Evolutionary conservation across 2,888 invertebrate species (phyloP), one percentile per base, ranked within the genome.

Genomic region (Cephus sareptanus): DNA sequence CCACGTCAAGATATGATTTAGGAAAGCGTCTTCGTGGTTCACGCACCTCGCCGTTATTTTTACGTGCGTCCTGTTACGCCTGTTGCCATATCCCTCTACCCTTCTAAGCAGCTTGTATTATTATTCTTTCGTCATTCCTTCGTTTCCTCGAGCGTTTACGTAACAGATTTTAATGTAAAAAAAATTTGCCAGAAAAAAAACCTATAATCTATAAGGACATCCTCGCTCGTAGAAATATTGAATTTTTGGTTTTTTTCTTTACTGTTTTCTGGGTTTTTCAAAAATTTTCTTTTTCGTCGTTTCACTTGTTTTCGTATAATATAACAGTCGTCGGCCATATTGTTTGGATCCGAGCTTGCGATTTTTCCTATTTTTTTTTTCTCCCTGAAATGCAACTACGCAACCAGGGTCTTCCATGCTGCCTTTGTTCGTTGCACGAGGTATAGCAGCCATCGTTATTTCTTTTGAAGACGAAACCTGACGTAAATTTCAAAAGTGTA

Each of bases 1-100:
- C 40, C 23, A 23, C 12, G 71, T 71, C 71, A 34, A 31, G 31
- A 30, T 71, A 71, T 71, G 71, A 71, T 71, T 71, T 71, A 71
- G 12, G 71, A 11, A 30, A 11, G 71, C 71, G 71, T 33, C 71
- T 37, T 31, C 73, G 35, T 33, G 70, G 78, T 78, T 78, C 78
- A 78, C 75, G 73, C 75, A 75, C 73, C 30, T 71, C 71, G 71
- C 6, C 78, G 78, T 78, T 78, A 78, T 78, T 78, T 78, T 78
- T 78, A 76, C 76, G 75, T 78, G 33, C 75, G 35, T 75, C 35
- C 37, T 71, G 78, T 71, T 75, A 73, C 78, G 75, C 78, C 30
- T 73, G 13, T 75, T 40, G 69, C 68, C 78, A 78, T 73, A 78
- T 73, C 15, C 15, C 40, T 9, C 40, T 56, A 13, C 23, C 23